Conservation (phyloP, 2,888 invertebrate species). For the Conistra vaccinii region DNA sequence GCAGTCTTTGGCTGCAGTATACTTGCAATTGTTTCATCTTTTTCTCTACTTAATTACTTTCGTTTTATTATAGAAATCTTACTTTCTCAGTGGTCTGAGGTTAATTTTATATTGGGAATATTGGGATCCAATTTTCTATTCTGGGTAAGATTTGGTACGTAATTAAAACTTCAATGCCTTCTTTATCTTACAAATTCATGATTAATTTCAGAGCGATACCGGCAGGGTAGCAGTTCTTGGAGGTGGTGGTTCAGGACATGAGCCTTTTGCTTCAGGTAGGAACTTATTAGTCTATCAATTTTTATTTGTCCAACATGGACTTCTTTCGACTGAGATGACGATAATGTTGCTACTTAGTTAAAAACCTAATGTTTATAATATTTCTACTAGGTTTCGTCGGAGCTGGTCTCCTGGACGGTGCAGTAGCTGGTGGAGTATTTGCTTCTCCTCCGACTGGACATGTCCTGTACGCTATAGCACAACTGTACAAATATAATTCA, state of each 20-base stretch:
- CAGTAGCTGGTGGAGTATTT: conserved; percentile 94
- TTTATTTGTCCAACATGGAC: too few species aligned
- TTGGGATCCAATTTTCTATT: neutral
- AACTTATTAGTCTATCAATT: neutral
- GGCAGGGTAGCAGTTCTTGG: conserved; percentile 91
- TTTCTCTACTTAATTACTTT: too few species aligned
- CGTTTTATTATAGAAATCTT: too few species aligned
- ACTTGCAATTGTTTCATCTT: too few species aligned
- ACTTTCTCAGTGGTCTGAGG: too few species aligned
- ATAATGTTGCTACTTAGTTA: too few species aligned
- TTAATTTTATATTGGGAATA: too few species aligned
- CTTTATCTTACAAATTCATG: neutral
- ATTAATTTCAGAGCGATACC: conserved; percentile 77
- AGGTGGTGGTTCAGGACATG: conserved; percentile 96
- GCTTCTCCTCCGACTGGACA: conserved; percentile 94
- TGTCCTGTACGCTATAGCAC: conserved; percentile 92
- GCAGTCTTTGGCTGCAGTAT: too few species aligned
- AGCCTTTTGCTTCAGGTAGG: conserved; percentile 92
- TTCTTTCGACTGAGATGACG: too few species aligned
- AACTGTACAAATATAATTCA: conserved; percentile 90
- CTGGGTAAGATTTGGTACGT: too few species aligned
- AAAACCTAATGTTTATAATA: too few species aligned
- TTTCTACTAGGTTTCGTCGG: conserved; percentile 94
- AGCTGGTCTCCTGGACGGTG: conserved; percentile 94
- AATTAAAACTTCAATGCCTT: neutral